These are phyloP conservation scores for Amphimedon queenslandica DNA, from an alignment of 37 sponge, comb jelly and placozoan genomes.

Conservation along the genomic window DNA sequence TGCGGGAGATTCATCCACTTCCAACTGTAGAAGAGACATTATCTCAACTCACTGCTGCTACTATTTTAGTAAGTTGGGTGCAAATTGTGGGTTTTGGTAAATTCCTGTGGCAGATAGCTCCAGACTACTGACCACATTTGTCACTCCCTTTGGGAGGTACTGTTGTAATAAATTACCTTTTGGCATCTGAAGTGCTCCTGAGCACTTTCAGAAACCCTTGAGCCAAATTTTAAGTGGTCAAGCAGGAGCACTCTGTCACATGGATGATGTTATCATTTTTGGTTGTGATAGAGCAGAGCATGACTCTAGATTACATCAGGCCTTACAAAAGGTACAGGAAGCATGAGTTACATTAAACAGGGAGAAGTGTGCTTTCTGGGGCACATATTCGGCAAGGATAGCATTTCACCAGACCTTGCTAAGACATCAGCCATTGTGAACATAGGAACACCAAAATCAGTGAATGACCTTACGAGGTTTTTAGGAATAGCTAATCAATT, in stretches of 20 bases:
- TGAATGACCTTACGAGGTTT: constrained; percentile 18
- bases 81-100: constrained; percentile 47
- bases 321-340: constrained; percentile 14
- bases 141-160: constrained; percentile 32
- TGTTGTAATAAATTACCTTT: constrained; percentile 41
- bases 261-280: constrained; percentile 30
- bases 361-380: constrained; percentile 18
- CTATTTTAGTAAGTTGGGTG: constrained; percentile 15
- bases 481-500: constrained; percentile 46
- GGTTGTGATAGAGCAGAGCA: constrained; percentile 15
- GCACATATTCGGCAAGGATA: constrained; percentile 26
- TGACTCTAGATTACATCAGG: constrained; percentile 5
- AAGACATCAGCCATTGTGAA: constrained; percentile 22
- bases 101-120: constrained; percentile 21
- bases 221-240: constrained; percentile 13
- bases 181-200: constrained; percentile 30
- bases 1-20: constrained; percentile 15
- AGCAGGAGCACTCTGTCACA: constrained; percentile 30
- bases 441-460: constrained; percentile 22
- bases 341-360: constrained; percentile 27
- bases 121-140: constrained; percentile 35
- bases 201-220: constrained; percentile 25
- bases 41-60: constrained; percentile 18
- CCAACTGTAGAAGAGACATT: constrained; percentile 48
- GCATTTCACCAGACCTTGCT: constrained; percentile 21